phyloP scores from a whole-genome alignment of 2,888 invertebrate species.

The Acanthosepion esculentum region DNA sequence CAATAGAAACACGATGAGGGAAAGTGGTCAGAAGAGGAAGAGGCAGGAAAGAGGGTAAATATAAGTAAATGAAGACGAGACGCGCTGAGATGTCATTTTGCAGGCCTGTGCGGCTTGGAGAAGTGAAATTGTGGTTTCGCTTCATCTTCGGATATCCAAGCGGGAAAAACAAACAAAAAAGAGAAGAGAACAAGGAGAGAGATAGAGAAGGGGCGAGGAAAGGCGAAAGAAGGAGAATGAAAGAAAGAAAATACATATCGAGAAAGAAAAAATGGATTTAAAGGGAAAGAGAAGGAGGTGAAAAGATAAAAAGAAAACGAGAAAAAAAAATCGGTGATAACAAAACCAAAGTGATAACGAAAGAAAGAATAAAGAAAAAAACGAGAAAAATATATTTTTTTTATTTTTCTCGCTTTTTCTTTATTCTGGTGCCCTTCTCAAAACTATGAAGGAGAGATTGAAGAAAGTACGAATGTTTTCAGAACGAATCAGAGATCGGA shows the following conservation, averaged over 20 bases:
- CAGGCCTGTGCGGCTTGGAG: background rate
- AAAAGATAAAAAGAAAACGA: background rate
- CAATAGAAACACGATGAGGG: background rate
- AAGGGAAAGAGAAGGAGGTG: background rate
- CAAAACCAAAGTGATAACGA: background rate
- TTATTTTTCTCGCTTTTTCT: no score
- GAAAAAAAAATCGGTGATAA: background rate
- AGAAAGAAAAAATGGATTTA: background rate
- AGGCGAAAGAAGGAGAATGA: background rate
- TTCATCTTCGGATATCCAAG: background rate
- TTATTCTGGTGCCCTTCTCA: no score
- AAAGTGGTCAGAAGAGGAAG: background rate
- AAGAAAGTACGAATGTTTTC: no score
- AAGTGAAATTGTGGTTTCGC: background rate
- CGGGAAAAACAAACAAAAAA: background rate
- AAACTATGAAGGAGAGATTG: no score
- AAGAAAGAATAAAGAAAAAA: background rate
- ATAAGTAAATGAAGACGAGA: background rate
- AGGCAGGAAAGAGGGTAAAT: background rate
- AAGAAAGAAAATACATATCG: background rate
- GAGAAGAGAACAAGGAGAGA: background rate
- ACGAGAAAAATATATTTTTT: no score
- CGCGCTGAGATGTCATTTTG: constrained; percentile 6
- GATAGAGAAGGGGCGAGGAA: background rate
- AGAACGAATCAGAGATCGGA: no score